phyloP scores from a whole-genome alignment of 2,113 vertebrate genomes.

The Bungarus multicinctus region DNA sequence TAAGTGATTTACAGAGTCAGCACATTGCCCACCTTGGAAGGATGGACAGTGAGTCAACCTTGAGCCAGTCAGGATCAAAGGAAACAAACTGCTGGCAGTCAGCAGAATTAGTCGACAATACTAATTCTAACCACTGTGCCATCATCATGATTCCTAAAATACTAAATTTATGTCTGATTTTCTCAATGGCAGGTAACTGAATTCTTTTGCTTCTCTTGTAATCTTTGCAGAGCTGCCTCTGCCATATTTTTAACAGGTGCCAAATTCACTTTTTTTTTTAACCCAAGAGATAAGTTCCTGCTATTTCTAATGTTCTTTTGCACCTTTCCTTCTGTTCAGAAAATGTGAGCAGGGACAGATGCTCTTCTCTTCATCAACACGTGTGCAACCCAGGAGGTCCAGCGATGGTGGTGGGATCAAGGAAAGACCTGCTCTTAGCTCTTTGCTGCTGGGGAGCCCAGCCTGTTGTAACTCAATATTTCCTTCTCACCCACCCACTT shows the following conservation, averaged over 20 bases:
- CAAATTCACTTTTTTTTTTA: background rate
- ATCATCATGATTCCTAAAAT: background rate
- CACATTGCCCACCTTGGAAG: background rate
- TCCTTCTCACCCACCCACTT: constrained; percentile 20
- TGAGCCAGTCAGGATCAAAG: background rate
- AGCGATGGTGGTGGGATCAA: background rate
- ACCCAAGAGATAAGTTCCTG: background rate
- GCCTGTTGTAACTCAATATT: constrained; percentile 6
- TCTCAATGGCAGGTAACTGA: background rate
- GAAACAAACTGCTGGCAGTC: background rate
- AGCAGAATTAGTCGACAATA: background rate
- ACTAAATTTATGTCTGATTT: background rate
- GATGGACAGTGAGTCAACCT: background rate
- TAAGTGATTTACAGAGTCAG: background rate
- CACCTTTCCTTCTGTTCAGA: background rate
- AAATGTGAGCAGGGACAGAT: constrained; percentile 5
- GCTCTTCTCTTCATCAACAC: background rate
- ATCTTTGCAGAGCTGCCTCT: background rate
- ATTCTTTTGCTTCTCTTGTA: background rate
- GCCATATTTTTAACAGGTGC: background rate
- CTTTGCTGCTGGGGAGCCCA: background rate
- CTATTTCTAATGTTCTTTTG: background rate
- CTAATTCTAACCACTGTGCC: background rate
- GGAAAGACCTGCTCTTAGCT: background rate
- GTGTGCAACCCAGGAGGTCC: background rate